Percentiles rank a stretch among this genome's conserved stretches.
phyloP scores from a whole-genome alignment of 2,888 invertebrate species.

The Acleris emargana region DNA sequence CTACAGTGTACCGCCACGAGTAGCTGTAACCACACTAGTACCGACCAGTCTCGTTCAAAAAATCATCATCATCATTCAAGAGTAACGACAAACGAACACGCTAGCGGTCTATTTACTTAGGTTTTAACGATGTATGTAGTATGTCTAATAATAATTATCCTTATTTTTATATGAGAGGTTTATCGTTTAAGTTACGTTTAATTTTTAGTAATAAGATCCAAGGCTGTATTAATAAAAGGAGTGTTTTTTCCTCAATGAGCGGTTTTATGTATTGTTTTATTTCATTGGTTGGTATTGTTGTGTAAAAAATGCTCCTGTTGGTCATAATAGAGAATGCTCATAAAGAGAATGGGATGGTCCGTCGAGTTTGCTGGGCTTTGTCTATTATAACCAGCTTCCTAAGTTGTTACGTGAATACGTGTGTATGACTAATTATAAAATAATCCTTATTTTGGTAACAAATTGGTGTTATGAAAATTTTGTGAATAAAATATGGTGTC shows the following conservation, averaged over 20 bases:
- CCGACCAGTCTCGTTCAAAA: slow-evolving; percentile 15
- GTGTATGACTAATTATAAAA: slow-evolving; percentile 78
- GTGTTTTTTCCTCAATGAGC: slow-evolving; percentile 68
- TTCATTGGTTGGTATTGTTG: slow-evolving; percentile 54
- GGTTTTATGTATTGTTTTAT: slow-evolving; percentile 54
- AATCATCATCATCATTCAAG: too few relatives aligned
- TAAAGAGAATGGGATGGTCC: slow-evolving; percentile 46
- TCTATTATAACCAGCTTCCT: slow-evolving; percentile 64
- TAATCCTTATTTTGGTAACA: slow-evolving; percentile 81
- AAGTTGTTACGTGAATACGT: slow-evolving; percentile 75
- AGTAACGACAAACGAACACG: slow-evolving; percentile 51
- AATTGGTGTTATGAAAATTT: slow-evolving; percentile 81
- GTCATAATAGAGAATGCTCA: slow-evolving; percentile 58
- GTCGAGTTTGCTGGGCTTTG: slow-evolving; percentile 47
- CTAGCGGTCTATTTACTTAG: slow-evolving; percentile 81
- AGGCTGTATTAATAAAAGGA: slow-evolving; percentile 80
- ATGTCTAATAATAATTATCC: slow-evolving; percentile 63
- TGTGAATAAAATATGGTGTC: slow-evolving; percentile 83
- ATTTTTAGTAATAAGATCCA: slow-evolving; percentile 78
- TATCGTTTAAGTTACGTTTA: slow-evolving; percentile 78
- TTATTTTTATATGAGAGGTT: slow-evolving; percentile 81
- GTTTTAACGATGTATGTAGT: slow-evolving; percentile 64
- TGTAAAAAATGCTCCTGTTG: slow-evolving; percentile 72
- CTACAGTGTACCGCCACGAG: slow-evolving; percentile 29
- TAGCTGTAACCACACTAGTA: slow-evolving; percentile 7